Evolutionary conservation across 2,888 invertebrate species (phyloP).

Genomic region (Chironomus riparius): DNA sequence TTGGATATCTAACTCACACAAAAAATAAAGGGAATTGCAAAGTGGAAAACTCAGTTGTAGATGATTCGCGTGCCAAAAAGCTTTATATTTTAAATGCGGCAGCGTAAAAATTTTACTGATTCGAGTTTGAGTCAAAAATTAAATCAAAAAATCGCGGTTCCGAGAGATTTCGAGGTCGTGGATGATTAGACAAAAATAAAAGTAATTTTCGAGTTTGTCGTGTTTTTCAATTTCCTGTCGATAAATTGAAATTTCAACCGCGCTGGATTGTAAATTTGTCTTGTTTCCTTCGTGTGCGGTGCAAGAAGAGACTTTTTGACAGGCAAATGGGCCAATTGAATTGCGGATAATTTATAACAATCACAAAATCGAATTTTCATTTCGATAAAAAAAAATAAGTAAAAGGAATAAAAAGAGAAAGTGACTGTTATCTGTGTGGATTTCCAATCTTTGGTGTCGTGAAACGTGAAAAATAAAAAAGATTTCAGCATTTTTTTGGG

Average conservation of each 20-base stretch:
- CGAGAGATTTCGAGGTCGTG: not conserved
- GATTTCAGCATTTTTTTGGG: too few species aligned
- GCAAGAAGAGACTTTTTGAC: not conserved
- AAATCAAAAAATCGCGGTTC: not conserved
- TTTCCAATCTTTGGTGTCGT: too few species aligned
- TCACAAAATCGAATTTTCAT: not conserved
- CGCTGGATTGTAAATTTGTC: not conserved
- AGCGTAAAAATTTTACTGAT: not conserved
- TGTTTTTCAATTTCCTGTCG: not conserved
- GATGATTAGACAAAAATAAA: not conserved
- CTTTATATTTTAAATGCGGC: not conserved
- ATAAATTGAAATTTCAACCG: not conserved
- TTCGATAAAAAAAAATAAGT: too few species aligned
- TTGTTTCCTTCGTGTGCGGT: not conserved
- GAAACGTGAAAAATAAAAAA: too few species aligned
- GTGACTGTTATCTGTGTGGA: too few species aligned
- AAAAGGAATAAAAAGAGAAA: too few species aligned
- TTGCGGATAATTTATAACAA: not conserved
- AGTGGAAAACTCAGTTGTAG: slow-evolving; percentile 2
- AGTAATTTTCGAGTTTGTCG: not conserved
- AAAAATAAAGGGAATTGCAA: not conserved
- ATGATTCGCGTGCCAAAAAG: slow-evolving; percentile 27
- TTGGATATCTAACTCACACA: too few species aligned
- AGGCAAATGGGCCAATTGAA: not conserved
- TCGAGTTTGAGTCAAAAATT: not conserved